Evolutionary conservation across 2,113 vertebrate species (phyloP).

Genomic region (Poecilia latipinna): DNA sequence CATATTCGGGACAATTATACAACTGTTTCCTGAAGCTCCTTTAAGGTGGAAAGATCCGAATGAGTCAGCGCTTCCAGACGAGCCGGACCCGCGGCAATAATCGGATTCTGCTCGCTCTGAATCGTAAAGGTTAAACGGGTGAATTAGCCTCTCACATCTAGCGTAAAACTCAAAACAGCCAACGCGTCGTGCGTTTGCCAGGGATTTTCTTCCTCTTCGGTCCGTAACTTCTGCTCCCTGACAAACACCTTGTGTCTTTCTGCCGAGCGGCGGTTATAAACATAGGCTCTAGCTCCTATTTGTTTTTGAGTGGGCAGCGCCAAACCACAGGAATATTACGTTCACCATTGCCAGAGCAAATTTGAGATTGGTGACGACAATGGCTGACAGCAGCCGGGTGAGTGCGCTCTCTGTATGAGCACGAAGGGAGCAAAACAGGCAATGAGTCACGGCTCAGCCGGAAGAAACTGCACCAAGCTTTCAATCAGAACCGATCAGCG

Average conservation of each 20-base stretch:
- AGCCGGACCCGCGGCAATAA: conserved; percentile 1
- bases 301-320: conserved; percentile 66
- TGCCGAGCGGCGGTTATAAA: conserved; percentile 52
- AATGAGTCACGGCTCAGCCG: conserved; percentile 39
- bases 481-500: background rate
- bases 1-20: conserved; percentile 37
- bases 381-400: conserved; percentile 36
- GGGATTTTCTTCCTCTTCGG: background rate
- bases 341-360: conserved; percentile 61
- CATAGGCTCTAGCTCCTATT: conserved; percentile 51
- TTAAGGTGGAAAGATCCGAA: conserved; percentile 9
- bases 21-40: conserved; percentile 38
- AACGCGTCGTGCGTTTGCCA: background rate
- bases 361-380: conserved; percentile 66
- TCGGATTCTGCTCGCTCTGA: conserved; percentile 3
- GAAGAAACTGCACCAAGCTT: background rate
- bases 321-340: conserved; percentile 64
- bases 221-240: conserved; percentile 14
- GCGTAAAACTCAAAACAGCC: conserved; percentile 13
- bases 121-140: conserved; percentile 22
- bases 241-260: conserved; percentile 49
- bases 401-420: conserved; percentile 13
- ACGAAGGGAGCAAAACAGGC: conserved; percentile 27
- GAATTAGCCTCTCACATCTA: conserved; percentile 32
- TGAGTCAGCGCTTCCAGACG: conserved; percentile 50